Evolutionary conservation across 1,140 invertebrate genomes (phyloP).

Genomic region (Lucilia sericata): DNA sequence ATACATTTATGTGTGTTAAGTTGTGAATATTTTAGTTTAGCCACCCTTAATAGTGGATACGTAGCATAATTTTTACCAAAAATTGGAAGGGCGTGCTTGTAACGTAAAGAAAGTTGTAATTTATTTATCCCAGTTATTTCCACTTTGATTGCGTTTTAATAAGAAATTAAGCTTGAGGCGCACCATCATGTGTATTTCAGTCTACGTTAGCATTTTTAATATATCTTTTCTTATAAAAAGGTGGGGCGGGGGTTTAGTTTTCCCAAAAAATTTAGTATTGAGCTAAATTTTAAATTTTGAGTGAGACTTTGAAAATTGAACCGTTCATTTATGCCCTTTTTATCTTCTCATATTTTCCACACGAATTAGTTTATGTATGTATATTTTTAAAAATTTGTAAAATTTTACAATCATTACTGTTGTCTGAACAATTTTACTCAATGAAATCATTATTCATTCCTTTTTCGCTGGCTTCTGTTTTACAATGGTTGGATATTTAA

Average conservation of each 20-base stretch:
- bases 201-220: background rate
- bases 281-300: no score
- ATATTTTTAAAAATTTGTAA: background rate
- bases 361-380: background rate
- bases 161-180: conserved; percentile 29
- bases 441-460: background rate
- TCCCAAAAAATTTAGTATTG: no score
- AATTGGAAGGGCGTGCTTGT: background rate
- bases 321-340: no score
- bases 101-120: background rate
- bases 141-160: conserved; percentile 37
- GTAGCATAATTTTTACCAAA: background rate
- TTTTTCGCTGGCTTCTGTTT: background rate
- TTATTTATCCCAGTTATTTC: conserved; percentile 2
- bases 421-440: background rate
- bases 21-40: background rate
- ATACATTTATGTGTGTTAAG: no score
- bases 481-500: background rate
- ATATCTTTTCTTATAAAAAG: no score
- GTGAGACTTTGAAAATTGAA: no score
- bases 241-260: no score
- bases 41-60: background rate
- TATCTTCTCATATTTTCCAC: background rate
- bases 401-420: background rate
- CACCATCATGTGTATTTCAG: background rate